phyloP scores from a whole-genome alignment of 1,140 invertebrate genomes.

The Melitaea cinxia region DNA sequence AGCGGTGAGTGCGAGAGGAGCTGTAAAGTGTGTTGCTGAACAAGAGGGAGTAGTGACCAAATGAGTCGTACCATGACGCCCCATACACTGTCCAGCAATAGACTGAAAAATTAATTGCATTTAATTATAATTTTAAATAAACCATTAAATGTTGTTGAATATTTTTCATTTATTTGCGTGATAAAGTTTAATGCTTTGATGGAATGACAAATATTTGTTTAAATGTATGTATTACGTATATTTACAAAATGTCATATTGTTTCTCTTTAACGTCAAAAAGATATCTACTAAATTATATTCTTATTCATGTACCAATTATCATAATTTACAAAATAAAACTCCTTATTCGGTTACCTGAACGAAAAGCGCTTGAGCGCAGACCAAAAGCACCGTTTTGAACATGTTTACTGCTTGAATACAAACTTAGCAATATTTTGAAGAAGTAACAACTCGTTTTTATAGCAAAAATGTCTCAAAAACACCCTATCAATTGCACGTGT shows the following conservation, averaged over 20 bases:
- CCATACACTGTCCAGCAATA: conserved; percentile 17
- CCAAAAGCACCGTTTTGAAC: conserved; percentile 35
- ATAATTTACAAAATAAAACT: too few species aligned
- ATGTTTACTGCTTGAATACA: conserved; percentile 26
- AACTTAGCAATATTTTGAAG: neutral
- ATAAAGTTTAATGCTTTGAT: too few species aligned
- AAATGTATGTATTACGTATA: too few species aligned
- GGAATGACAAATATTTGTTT: too few species aligned
- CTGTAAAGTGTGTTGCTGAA: too few species aligned
- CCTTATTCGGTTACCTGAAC: conserved; percentile 46
- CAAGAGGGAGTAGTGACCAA: too few species aligned
- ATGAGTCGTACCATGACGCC: neutral
- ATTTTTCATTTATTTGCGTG: neutral
- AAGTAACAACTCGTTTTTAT: neutral
- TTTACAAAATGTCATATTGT: neutral
- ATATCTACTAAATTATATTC: too few species aligned
- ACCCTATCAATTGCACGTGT: neutral
- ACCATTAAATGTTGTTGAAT: neutral
- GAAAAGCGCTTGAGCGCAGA: conserved; percentile 42
- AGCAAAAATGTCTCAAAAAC: neutral
- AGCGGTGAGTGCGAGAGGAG: conserved; percentile 7
- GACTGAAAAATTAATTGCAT: conserved; percentile 1
- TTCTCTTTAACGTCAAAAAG: too few species aligned
- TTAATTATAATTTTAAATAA: neutral
- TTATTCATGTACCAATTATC: too few species aligned